phyloP scores from a whole-genome alignment of 2,797 vertebrate genomes.

The Petrocephalus sullivani region DNA sequence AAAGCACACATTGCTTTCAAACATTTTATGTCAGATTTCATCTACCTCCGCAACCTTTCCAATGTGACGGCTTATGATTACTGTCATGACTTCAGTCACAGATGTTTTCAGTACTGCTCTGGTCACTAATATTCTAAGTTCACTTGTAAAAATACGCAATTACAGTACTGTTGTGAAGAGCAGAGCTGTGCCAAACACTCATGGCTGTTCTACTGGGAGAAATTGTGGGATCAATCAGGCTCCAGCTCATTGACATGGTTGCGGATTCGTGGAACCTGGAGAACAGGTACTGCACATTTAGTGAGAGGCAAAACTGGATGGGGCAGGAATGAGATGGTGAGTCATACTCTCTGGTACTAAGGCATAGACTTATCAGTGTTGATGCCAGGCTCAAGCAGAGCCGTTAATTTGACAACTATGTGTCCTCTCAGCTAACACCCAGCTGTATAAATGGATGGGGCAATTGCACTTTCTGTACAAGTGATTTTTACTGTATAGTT shows the following conservation, averaged over 20 bases:
- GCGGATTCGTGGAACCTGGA: background rate
- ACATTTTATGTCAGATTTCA: background rate
- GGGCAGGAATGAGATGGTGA: too few species aligned
- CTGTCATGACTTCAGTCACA: background rate
- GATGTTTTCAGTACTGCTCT: background rate
- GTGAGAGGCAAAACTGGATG: background rate
- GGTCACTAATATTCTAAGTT: background rate
- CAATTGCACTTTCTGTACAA: background rate
- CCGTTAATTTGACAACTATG: background rate
- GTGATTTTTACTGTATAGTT: background rate
- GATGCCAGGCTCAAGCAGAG: background rate
- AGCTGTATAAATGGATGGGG: background rate
- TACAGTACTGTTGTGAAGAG: background rate
- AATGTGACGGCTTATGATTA: background rate
- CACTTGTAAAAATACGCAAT: background rate
- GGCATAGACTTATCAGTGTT: background rate
- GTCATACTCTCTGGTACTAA: background rate
- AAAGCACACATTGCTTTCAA: background rate
- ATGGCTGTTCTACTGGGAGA: background rate
- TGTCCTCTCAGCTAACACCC: background rate
- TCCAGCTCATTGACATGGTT: background rate
- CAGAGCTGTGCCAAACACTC: background rate
- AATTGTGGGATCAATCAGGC: background rate
- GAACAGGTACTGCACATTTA: background rate
- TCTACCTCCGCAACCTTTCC: background rate